Conservation (phyloP, 1,140 invertebrate species). For the Scaptomyza pallida region DNA sequence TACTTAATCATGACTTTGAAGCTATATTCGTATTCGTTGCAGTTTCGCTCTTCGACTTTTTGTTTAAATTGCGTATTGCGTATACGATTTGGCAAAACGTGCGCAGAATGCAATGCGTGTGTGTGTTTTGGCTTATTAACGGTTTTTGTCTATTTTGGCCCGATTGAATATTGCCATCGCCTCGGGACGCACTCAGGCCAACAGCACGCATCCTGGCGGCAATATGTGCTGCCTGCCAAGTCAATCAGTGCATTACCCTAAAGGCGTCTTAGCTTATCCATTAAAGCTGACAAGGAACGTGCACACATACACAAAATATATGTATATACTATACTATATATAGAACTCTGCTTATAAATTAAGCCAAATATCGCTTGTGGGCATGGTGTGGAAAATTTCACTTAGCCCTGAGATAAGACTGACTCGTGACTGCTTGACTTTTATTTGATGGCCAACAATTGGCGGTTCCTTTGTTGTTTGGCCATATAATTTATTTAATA, state of each 20-base stretch:
- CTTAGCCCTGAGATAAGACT: constrained; percentile 3
- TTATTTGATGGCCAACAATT: constrained; percentile 25
- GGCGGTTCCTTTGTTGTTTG: constrained; percentile 28
- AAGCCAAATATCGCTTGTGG: constrained; percentile 20
- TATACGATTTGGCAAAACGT: constrained; percentile 41
- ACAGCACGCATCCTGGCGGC: constrained; percentile 16
- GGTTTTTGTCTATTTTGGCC: constrained; percentile 17
- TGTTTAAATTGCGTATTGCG: constrained; percentile 26
- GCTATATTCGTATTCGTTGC: constrained; percentile 10
- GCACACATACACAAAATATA: constrained; percentile 1
- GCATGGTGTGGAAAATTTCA: constrained; percentile 16
- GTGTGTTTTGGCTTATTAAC: constrained; percentile 13
- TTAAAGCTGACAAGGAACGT: constrained; percentile 13
- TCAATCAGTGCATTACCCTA: constrained; percentile 37
- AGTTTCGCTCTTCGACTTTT: constrained; percentile 18
- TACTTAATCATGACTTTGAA: constrained; percentile 34
- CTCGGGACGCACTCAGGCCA: constrained; percentile 14
- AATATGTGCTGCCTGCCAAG: constrained; percentile 26
- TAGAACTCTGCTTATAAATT: constrained; percentile 46
- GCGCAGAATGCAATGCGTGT: constrained; percentile 21
- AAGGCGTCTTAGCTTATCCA: constrained; percentile 3
- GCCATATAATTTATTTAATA: constrained; percentile 71
- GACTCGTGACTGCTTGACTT: not conserved
- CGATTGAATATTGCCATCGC: constrained; percentile 36
- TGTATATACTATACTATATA: not conserved